Evolutionary conservation across 2,113 vertebrate species (phyloP), one percentile per base, ranked within the genome.

Genomic region (Porphyrio hochstetteri): DNA sequence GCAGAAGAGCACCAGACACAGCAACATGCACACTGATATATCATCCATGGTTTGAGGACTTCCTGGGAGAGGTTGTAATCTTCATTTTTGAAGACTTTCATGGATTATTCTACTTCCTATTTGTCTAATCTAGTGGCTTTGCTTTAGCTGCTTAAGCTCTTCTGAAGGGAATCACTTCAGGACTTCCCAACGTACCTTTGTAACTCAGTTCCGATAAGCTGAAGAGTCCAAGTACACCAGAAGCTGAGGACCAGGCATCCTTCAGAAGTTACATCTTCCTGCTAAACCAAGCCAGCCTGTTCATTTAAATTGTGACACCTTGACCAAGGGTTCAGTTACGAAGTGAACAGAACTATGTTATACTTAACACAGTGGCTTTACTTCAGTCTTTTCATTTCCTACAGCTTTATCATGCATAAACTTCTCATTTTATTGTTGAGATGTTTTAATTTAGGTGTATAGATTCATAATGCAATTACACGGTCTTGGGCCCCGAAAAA

Each of bases 401-500:
- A n/a, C 3, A 64, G 18, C 31, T 82, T 79, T n/a, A 19, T 13
- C 61, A 63, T 3, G 13, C 19, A 38, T 36, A 29, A 72, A 48
- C 1, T 63, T 7, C 27, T 61, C 2, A 20, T 27, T 74, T 79
- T 33, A 56, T 52, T 70, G 64, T 42, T 9, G 28, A 65, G 40
- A 0, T 64, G 20, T 36, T 93, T 90, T 71, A 57, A 57, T 29
- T 55, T 29, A 27, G 25, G 6, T n/a, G 20, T 29, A 25, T 1
- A 44, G 48, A 65, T 21, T 53, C 27, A 36, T 35, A 76, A 72
- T 1, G 14, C 82, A 68, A 76, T 36, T 5, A 52, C 11, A 57
- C 0, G 1, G 35, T 42, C 29, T 61, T 38, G 16, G 0, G 2
- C 29, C 42, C 57, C 17, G 72, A 76, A 82, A 91, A 78, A 1